Evolutionary conservation across 2,113 vertebrate species (phyloP).

Genomic region (Prolemur simus): DNA sequence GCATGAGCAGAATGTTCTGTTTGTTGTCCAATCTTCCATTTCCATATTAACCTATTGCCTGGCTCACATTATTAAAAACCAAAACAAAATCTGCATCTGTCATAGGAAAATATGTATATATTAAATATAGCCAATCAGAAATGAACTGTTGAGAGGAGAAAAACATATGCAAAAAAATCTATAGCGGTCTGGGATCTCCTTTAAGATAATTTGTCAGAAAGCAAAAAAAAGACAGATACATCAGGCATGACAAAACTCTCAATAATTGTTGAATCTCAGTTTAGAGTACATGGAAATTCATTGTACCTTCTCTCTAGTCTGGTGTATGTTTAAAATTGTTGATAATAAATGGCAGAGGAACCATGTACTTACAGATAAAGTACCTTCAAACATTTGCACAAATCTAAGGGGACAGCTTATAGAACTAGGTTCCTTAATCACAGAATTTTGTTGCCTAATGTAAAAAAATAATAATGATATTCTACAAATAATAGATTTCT

Average conservation of each 20-base stretch:
- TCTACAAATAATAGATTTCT: slow-evolving; percentile 25
- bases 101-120: background rate
- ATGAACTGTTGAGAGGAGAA: background rate
- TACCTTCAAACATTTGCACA: slow-evolving; percentile 18
- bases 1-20: background rate
- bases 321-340: background rate
- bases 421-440: background rate
- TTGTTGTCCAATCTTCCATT: background rate
- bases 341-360: background rate
- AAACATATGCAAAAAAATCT: background rate
- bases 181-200: background rate
- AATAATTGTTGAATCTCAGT: background rate
- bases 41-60: background rate
- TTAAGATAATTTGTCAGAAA: background rate
- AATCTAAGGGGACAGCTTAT: background rate
- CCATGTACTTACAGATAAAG: background rate
- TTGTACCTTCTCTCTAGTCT: background rate
- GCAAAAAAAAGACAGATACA: background rate
- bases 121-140: slow-evolving; percentile 5
- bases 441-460: slow-evolving; percentile 21
- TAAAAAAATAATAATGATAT: background rate
- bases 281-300: background rate
- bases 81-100: background rate
- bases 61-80: background rate
- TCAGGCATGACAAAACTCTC: background rate